Base-by-base conservation (phyloP, 2,888 invertebrate genomes). In the Pemphredon lugubris region DNA sequence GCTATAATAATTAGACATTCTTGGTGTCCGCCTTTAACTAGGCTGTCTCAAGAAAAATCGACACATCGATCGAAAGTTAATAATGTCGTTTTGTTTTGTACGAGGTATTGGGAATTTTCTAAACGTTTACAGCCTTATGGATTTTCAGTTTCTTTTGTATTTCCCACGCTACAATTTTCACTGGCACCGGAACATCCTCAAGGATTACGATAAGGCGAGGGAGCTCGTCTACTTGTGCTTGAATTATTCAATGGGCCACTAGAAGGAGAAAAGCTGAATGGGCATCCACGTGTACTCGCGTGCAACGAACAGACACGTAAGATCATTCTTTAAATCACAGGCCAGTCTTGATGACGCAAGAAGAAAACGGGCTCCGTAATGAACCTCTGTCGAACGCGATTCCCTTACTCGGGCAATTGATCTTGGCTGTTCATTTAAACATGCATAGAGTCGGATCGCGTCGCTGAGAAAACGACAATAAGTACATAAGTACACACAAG, bases 221-320 rank as follows among this genome's bases (percentile, higher is more conserved):
- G 40, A 40, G 21, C 9, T 20, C 18, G 39, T 47, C 20, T 44
- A 32, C 50, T 59, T 30, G 60, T n/a, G 66, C 18, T 58, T 77
- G 73, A 66, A 73, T 78, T 67, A 70, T 64, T 81, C 74, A 82
- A 81, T 82, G 80, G 74, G 71, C 76, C 78, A 74, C 78, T 79
- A 82, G 73, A 81, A 63, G 48, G 66, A 61, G 60, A 66, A 69
- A 55, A 64, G 58, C 63, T 81, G 71, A 79, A 81, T 79, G 79
- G 55, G 67, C 57, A 32, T 60, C 44, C 66, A 61, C 54, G 50
- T 70, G 58, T 53, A 61, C 58, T 0, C 30, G 14, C 47, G 1
- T 57, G 34, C 50, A 57, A 20, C 26, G 32, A 34, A 32, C 69
- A 59, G 21, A 39, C 45, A 47, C 26, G 16, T 20, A 59, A 45